These are phyloP conservation scores for Platyscapa corneri DNA, from an alignment of 1,140 invertebrate species.

Conservation along the genomic window DNA sequence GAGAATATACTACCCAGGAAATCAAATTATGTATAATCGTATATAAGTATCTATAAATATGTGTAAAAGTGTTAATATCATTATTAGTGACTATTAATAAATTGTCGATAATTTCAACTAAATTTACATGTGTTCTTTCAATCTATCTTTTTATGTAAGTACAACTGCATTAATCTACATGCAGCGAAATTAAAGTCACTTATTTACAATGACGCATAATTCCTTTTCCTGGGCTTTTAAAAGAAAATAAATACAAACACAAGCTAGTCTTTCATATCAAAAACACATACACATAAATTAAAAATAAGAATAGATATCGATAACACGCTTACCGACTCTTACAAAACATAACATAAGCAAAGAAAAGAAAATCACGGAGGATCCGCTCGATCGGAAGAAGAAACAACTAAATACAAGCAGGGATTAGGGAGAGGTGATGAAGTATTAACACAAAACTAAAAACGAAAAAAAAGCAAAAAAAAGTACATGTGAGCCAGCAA, in stretches of 20 bases:
- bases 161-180: neutral
- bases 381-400: neutral
- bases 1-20: slow-evolving; percentile 32
- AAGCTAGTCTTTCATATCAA: slow-evolving; percentile 50
- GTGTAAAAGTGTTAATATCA: slow-evolving; percentile 31
- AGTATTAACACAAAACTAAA: neutral
- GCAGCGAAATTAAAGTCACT: neutral
- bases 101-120: slow-evolving; percentile 19
- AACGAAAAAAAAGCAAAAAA: neutral
- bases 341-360: neutral
- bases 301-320: neutral
- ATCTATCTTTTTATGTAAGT: neutral
- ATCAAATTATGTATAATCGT: slow-evolving; percentile 44
- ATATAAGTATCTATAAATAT: slow-evolving; percentile 34
- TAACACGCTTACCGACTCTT: slow-evolving; percentile 21
- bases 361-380: neutral
- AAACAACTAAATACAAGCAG: neutral
- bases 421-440: neutral
- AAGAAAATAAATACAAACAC: slow-evolving; percentile 22
- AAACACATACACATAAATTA: slow-evolving; percentile 19
- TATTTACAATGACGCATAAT: slow-evolving; percentile 33
- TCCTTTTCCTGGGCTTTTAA: slow-evolving; percentile 42
- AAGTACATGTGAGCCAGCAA: neutral
- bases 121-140: slow-evolving; percentile 2
- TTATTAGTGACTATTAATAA: neutral